Base-by-base conservation (phyloP, 2,888 invertebrate genomes). In the Anagyrus pseudococci region DNA sequence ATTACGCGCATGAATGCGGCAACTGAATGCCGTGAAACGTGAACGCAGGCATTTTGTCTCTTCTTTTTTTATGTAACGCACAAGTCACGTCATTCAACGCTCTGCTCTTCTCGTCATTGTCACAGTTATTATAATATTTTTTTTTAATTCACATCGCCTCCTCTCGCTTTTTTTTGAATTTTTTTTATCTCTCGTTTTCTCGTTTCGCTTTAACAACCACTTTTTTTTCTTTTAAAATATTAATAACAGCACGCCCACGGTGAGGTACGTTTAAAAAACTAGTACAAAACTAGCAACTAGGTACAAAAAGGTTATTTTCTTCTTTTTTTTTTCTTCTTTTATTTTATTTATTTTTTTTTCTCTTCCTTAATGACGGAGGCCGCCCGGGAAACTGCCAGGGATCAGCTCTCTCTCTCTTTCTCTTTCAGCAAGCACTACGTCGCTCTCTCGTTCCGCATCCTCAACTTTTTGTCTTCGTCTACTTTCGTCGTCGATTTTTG, bases 221-320 rank as follows among this genome's bases (percentile, higher is more conserved):
- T 43, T 53, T 58, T 62, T 48, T 57, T 47, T 56, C 41, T 49
- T 75, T 72, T 73, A 75, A 77, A 78, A 76, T 76, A 75, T 76
- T 74, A 73, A 77, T 77, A 78, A 77, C 75, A 77, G 76, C 76
- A 77, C 77, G 77, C 69, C 73, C 76, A 72, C 74, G 71, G 71
- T 75, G 75, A 78, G 75, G 75, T 82, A 82, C 79, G 75, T 83
- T 37, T 84, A 84, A 79, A 84, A 85, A 84, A 84, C 84, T 84
- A 82, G 84, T 85, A 84, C 81, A 84, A 84, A 85, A 84, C 84
- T 84, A 84, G 82, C 82, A 79, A 81, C 84, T 84, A 84, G 83
- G 82, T 84, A 83, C 82, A 83, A 84, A 84, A 84, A 75, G 77
- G 73, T 53, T 60, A 22, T 40, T 7, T 46, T 33, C 58, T 8